Base-by-base conservation (phyloP, 2,113 vertebrate genomes). In the Solea solea region DNA sequence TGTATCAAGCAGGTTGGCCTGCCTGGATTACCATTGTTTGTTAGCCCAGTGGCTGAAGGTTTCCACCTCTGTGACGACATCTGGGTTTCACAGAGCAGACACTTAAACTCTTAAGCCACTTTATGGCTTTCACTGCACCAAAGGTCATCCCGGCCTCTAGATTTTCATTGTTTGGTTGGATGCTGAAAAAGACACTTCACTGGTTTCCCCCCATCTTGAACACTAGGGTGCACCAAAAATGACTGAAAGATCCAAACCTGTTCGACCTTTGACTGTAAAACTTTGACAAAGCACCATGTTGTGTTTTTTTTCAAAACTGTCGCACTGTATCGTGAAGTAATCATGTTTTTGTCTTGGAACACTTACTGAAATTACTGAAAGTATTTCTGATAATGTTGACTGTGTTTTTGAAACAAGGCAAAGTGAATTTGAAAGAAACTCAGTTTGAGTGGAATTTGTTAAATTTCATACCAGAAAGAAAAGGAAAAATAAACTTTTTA, bases 1-100 rank as follows among this genome's bases (percentile, higher is more conserved):
- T 93, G 64, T 93, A 88, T 86, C 86, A 57, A 93, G 91, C 93
- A 92, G 89, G 90, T 83, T 66, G 90, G 86, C 90, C 86, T 72
- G 57, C 87, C 85, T 67, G 91, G 92, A 93, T 89, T 87, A 80
- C 90, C 90, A 74, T 83, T 90, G 80, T 92, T 87, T 92, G 76
- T 93, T 92, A 92, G 63, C 82, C 88, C 81, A 81, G 66, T 87
- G 89, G 89, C 86, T 88, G 89, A 90, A 93, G 74, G 88, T 90
- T 91, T 90, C 83, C 88, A 83, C 78, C 88, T 89, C 63, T 90
- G 88, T 90, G 86, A 87, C 85, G 80, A 60, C 87, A 69, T 79
- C 89, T 76, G 74, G 83, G 79, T 76, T 21, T 86, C 88, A 89
- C 82, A 88, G 82, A 85, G 88, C 92, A 90, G 80, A 89, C 82